phyloP scores from a whole-genome alignment of 2,113 vertebrate genomes.

The Leuciscus idus region DNA sequence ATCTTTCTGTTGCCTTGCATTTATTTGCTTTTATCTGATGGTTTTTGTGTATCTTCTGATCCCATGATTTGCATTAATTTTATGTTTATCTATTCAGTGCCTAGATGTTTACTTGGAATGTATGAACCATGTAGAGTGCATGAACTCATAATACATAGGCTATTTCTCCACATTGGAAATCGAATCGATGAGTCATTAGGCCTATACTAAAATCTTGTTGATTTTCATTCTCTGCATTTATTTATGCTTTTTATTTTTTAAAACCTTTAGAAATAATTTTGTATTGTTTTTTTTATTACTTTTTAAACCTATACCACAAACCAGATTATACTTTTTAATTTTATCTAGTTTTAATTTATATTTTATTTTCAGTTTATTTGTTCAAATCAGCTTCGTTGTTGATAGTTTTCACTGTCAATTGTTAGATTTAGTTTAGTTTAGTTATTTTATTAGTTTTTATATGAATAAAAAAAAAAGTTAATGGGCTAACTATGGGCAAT shows the following conservation, averaged over 20 bases:
- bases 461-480: background rate
- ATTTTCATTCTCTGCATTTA: background rate
- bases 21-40: constrained; percentile 13
- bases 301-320: background rate
- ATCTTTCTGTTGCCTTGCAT: constrained; percentile 1
- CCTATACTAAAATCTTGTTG: too few species aligned
- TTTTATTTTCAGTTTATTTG: background rate
- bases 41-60: background rate
- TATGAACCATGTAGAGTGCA: background rate
- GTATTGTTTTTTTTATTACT: too few species aligned
- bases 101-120: background rate
- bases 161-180: background rate
- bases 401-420: background rate
- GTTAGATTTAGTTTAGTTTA: background rate
- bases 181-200: background rate
- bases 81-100: background rate
- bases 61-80: background rate
- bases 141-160: background rate
- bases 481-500: too few species aligned
- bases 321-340: background rate
- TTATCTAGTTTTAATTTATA: too few species aligned
- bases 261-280: background rate
- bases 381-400: background rate
- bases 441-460: background rate
- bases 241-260: background rate